Base-by-base conservation (phyloP, 2,113 vertebrate species). In the Corythaeola cristata region DNA sequence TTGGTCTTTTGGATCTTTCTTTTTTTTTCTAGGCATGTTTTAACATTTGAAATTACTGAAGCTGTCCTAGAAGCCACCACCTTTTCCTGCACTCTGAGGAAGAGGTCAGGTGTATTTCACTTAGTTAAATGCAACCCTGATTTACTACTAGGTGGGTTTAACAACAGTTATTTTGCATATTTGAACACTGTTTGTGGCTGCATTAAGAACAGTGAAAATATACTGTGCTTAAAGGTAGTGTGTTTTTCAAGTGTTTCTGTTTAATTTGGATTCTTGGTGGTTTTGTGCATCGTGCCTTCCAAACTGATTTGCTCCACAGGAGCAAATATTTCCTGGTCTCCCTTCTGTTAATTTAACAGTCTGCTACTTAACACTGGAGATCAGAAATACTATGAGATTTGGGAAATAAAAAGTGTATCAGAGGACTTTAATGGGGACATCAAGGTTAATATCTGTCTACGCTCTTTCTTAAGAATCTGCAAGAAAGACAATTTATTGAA, bases 351-450 rank as follows among this genome's bases (percentile, higher is more conserved):
- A 96, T 96, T 96, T 97, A 97, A 95, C 71, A 93, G 66, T 5
- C 87, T 58, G 80, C 84, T 88, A 41, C 88, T 97, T 97, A 96
- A 89, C 84, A 53, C 26, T 14, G 58, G 85, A 88, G 77, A 91
- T 93, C 89, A 92, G 82, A 85, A 77, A 93, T 56, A 71, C 75
- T 74, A 49, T 33, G 58, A 88, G 85, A 69, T 86, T 91, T 91
- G 93, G 94, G 92, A 95, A 93, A 94, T 91, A 85, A 93, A 90
- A 95, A 78, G 68, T n/a, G 71, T 88, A 82, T 75, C 93, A 44
- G 49, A 95, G 94, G 95, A 93, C 95, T 97, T 88, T 41, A 95
- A 87, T 33, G 67, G 81, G 64, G 90, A 91, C 91, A 93, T 95
- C 80, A 35, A 77, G 96, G 96, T 97, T 97, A 97, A 97, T 96